Conservation (phyloP, 2,888 invertebrate species). For the Euphydryas editha region DNA sequence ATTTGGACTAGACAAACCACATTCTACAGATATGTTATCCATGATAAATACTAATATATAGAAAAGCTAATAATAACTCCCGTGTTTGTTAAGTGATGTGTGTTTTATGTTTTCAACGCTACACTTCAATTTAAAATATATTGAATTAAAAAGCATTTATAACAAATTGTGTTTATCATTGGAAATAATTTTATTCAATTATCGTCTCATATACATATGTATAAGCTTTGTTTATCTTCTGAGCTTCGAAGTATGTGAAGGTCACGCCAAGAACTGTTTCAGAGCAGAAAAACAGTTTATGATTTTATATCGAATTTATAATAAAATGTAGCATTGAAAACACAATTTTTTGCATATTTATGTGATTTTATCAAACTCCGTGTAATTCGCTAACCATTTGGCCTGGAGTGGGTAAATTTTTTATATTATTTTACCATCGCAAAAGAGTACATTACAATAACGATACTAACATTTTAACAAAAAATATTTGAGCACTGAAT, state of each 20-base stretch:
- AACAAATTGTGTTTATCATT: slow-evolving; percentile 1
- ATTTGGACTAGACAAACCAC: slow-evolving; percentile 83
- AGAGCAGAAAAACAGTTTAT: slow-evolving; percentile 1
- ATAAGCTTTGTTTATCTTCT: slow-evolving; percentile 3
- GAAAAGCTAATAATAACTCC: slow-evolving; percentile 70
- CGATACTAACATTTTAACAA: slow-evolving; percentile 55
- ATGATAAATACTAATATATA: slow-evolving; percentile 82
- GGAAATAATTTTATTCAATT: background rate
- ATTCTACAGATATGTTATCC: slow-evolving; percentile 84
- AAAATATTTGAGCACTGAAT: slow-evolving; percentile 76
- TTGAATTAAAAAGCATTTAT: slow-evolving; percentile 7
- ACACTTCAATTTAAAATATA: slow-evolving; percentile 46
- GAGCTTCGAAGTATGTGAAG: background rate
- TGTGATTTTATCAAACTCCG: slow-evolving; percentile 68
- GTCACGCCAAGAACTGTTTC: background rate
- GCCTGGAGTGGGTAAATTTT: slow-evolving; percentile 50
- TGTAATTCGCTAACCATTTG: slow-evolving; percentile 50
- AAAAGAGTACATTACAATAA: slow-evolving; percentile 44
- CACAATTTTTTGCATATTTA: slow-evolving; percentile 61
- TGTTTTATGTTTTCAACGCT: slow-evolving; percentile 70
- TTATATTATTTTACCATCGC: slow-evolving; percentile 44
- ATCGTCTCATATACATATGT: too few species aligned
- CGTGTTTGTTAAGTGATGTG: slow-evolving; percentile 72
- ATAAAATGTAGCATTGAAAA: slow-evolving; percentile 59
- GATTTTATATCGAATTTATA: background rate